Evolutionary conservation across 2,113 vertebrate species (phyloP), one percentile per base, ranked within the genome.

Genomic region (Cyprinus carpio): DNA sequence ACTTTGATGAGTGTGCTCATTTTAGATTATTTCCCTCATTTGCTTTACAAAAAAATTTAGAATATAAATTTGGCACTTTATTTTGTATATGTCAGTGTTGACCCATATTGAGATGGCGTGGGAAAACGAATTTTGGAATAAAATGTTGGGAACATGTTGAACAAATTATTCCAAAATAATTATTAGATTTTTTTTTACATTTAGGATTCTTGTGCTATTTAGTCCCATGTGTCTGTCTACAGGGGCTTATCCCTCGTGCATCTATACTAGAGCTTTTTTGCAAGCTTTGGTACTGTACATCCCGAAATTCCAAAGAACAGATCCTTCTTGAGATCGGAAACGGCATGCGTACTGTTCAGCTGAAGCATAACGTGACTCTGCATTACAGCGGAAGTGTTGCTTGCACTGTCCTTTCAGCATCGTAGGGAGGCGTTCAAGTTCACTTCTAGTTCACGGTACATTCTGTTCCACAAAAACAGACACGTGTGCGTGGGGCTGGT

Each of bases 391-490:
- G 76, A 78, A 69, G 64, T 23, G 62, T 15, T 72, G 81, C 81
- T 58, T 87, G 86, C 82, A 81, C 60, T 87, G 18, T 62, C 82
- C 29, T 25, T 6, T 25, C 46, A 27, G 6, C 29, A 29, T 25
- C 87, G 51, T 29, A 60, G 81, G 65, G 54, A 37, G 86, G 84
- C 85, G 90, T 86, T 85, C 83, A 79, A 86, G 85, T 79, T 89
- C 89, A 58, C 7, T 62, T 83, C 75, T 60, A n/a, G 51, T 81
- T 75, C n/a, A 75, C 4, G 65, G 97, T 96, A 97, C 96, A 88
- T 94, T 90, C 90, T 95, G 96, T 96, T 29, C 96, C 71, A 18
- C 37, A 74, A 62, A 85, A 80, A 84, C 77, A 84, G 31, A 71
- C 75, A 75, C 60, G 82, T 37, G 65, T 34, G 49, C 67, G 49